phyloP scores from a whole-genome alignment of 2,113 vertebrate genomes.

The Pygoscelis adeliae region DNA sequence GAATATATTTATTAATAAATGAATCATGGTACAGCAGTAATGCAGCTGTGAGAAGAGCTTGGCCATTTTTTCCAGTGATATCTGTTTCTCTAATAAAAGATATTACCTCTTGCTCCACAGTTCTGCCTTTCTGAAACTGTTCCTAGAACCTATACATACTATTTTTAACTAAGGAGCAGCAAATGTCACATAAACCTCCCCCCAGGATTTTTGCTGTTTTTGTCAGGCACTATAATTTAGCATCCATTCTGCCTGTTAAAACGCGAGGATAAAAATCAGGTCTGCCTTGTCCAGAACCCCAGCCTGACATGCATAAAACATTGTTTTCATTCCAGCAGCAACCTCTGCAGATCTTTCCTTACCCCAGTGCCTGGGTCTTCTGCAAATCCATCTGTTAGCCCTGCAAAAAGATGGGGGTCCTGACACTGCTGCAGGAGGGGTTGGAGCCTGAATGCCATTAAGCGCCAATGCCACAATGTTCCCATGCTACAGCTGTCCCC shows the following conservation, averaged over 20 bases:
- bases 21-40: neutral
- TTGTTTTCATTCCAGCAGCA: neutral
- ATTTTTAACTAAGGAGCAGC: neutral
- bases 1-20: neutral
- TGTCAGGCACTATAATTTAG: neutral
- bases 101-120: neutral
- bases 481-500: neutral
- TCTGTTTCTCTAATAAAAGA: neutral
- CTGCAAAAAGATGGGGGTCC: neutral
- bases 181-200: neutral
- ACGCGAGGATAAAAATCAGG: neutral
- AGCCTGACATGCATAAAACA: neutral
- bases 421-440: neutral
- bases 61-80: neutral
- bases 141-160: neutral
- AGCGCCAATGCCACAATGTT: neutral
- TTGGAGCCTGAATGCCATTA: neutral
- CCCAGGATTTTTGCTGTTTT: neutral
- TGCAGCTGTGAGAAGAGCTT: neutral
- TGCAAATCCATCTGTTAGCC: neutral
- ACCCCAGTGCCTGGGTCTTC: neutral
- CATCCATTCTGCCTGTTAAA: neutral
- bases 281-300: neutral
- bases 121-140: neutral
- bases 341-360: neutral